Conservation (phyloP, 1,140 invertebrate species). For the Ridgeia piscesae region DNA sequence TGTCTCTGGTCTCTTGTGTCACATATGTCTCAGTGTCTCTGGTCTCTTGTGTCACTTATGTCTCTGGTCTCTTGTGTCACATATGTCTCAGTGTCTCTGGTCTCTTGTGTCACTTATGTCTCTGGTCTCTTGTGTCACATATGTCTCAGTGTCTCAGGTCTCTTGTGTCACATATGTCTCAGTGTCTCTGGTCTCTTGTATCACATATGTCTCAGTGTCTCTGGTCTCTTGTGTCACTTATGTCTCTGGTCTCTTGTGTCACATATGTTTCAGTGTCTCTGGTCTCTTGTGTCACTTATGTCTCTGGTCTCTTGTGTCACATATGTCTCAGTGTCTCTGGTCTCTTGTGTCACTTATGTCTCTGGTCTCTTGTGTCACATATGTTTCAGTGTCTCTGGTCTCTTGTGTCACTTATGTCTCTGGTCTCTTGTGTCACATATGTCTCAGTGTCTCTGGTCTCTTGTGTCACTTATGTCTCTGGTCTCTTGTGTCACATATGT, state of each 20-base stretch:
- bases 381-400: slow-evolving; percentile 28
- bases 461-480: too few relatives aligned
- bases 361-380: slow-evolving; percentile 44
- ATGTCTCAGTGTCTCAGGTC: too few relatives aligned
- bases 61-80: slow-evolving; percentile 45
- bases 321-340: too few relatives aligned
- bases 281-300: too few relatives aligned
- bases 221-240: slow-evolving; percentile 27
- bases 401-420: slow-evolving; percentile 34
- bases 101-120: too few relatives aligned
- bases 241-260: slow-evolving; percentile 45
- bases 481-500: too few relatives aligned
- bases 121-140: too few relatives aligned
- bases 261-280: slow-evolving; percentile 40
- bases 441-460: slow-evolving; percentile 43
- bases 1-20: slow-evolving; percentile 37
- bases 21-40: slow-evolving; percentile 36
- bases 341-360: too few relatives aligned
- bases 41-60: slow-evolving; percentile 27
- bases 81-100: slow-evolving; percentile 41
- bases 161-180: slow-evolving; percentile 32
- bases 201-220: slow-evolving; percentile 39
- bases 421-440: slow-evolving; percentile 41
- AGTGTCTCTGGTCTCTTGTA: too few relatives aligned
- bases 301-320: too few relatives aligned